Base-by-base conservation (phyloP, 2,113 vertebrate genomes). In the Halcyon senegalensis region DNA sequence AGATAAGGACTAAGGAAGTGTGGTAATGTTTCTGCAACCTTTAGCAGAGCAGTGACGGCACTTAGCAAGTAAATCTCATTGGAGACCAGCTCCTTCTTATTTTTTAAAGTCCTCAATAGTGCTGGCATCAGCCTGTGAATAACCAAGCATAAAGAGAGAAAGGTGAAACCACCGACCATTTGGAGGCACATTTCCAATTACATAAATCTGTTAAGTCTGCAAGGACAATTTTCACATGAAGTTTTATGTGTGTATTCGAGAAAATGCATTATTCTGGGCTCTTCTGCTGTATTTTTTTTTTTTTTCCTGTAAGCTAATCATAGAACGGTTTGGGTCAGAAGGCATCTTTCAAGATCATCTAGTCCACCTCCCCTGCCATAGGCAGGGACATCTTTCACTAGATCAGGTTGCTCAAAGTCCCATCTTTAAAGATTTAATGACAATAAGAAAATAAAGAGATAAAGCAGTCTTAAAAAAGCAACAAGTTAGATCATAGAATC, bases 1-100 rank as follows among this genome's bases (percentile, higher is more conserved):
- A 99, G 98, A 89, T 99, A 99, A 15, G 99, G 99, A 97, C 99
- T 99, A 81, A 99, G 98, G 97, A 99, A 99, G 94, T 99, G 98
- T 0, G 99, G 98, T 46, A 99, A 98, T 0, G 99, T 99, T 96
- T 99, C 99, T 0, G 98, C 88, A n/a, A 99, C 98, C 27, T 98
- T 98, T 76, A 99, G 98, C 28, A 99, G 97, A 43, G 99, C 99
- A 2, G 99, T 99, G 93, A 99, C 89, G 0, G 98, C 98, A 19
- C 99, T 99, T 95, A 99, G 98, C 94, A 99, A 97, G 87, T 99
- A 99, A 78, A 99, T 97, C 91, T 99, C 99, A 16, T 97, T 98
- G 67, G 96, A 98, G 50, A 98, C 48, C 82, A 98, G 97, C 67
- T 99, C 98, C 43, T 98, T 98, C 86, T 98, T 98, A 89, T 96